These are phyloP conservation scores for Plectrocnemia conspersa DNA, from an alignment of 1,140 invertebrate genomes.

Conservation along the genomic window DNA sequence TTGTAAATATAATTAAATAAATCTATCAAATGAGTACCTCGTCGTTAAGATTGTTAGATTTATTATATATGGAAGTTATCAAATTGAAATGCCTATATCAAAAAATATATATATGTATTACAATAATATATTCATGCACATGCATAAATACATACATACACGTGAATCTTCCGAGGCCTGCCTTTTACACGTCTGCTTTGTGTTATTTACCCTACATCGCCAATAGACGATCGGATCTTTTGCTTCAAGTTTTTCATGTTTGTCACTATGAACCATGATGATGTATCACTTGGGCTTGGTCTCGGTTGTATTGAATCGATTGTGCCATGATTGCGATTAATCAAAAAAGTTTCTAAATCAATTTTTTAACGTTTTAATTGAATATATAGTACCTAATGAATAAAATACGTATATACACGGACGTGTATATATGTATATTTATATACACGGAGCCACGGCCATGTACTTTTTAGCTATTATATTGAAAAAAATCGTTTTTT, in stretches of 20 bases:
- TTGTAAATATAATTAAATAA: too few relatives aligned
- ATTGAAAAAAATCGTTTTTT: too few relatives aligned
- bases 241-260: slow-evolving; percentile 29
- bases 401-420: slow-evolving; percentile 32
- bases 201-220: slow-evolving; percentile 26
- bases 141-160: too few relatives aligned
- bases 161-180: slow-evolving; percentile 25
- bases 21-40: too few relatives aligned
- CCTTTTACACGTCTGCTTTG: background rate
- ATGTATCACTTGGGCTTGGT: slow-evolving; percentile 23
- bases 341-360: slow-evolving; percentile 36
- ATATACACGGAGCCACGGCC: too few relatives aligned
- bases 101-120: too few relatives aligned
- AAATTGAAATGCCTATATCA: too few relatives aligned
- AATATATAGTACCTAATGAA: slow-evolving; percentile 32
- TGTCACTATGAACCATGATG: slow-evolving; percentile 28
- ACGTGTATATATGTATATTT: too few relatives aligned
- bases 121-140: too few relatives aligned
- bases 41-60: too few relatives aligned
- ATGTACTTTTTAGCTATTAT: too few relatives aligned
- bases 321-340: slow-evolving; percentile 31
- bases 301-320: slow-evolving; percentile 25
- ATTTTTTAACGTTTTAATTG: slow-evolving; percentile 33
- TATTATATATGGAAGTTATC: too few relatives aligned
- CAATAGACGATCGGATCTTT: slow-evolving; percentile 22